Conservation (phyloP, 2,797 vertebrate genomes). For the Carapus acus region DNA sequence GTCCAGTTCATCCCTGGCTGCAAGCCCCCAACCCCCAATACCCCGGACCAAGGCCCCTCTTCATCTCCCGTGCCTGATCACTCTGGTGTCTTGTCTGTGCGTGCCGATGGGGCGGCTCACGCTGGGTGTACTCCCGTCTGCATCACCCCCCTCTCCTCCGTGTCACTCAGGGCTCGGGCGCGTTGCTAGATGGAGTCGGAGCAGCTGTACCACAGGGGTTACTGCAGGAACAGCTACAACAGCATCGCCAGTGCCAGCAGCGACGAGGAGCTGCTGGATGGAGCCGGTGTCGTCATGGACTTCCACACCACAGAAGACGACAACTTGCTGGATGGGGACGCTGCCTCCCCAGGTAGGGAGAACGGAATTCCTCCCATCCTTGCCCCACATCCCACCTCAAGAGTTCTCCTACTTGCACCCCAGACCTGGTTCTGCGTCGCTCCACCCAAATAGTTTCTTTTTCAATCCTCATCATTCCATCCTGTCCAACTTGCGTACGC, state of each 20-base stretch:
- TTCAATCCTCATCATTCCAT: too few relatives aligned
- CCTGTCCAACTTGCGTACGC: too few relatives aligned
- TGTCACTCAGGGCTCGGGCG: constrained; percentile 70
- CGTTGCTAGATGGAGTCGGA: constrained; percentile 98
- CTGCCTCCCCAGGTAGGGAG: constrained; percentile 85
- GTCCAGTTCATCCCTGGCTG: background rate
- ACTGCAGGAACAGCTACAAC: constrained; percentile 98
- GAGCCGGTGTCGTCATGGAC: constrained; percentile 94
- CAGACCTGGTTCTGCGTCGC: background rate
- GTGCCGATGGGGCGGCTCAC: constrained; percentile 7
- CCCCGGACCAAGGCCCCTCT: too few relatives aligned
- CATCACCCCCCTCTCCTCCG: constrained; percentile 10
- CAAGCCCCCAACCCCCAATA: too few relatives aligned
- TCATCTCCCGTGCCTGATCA: too few relatives aligned
- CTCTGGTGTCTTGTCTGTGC: constrained; percentile 4
- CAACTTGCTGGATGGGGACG: constrained; percentile 94
- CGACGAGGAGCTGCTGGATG: constrained; percentile 97
- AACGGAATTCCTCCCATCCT: background rate
- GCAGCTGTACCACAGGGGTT: constrained; percentile 96
- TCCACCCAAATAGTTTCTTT: background rate
- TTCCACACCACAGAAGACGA: constrained; percentile 98
- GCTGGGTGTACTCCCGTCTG: constrained; percentile 33
- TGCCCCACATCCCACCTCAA: background rate
- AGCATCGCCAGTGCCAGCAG: constrained; percentile 98
- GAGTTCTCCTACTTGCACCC: constrained; percentile 2